phyloP scores from a whole-genome alignment of 2,113 vertebrate species.

The Aramus guarauna region DNA sequence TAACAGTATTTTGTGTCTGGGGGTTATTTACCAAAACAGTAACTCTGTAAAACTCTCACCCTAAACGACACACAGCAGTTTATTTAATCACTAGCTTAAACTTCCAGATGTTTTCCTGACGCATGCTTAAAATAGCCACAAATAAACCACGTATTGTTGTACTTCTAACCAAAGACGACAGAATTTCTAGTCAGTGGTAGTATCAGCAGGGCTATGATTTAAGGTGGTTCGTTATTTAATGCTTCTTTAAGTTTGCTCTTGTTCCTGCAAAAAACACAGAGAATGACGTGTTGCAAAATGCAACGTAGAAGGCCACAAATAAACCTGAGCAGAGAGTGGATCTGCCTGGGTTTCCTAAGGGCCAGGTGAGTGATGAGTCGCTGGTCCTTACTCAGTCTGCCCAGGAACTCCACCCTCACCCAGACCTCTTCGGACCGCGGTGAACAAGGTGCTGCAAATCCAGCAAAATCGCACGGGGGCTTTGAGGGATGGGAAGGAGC shows the following conservation, averaged over 20 bases:
- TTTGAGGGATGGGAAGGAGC: background rate
- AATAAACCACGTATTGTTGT: background rate
- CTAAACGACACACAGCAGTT: background rate
- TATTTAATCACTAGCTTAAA: background rate
- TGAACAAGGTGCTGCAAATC: background rate
- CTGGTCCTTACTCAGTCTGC: background rate
- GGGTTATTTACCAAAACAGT: background rate
- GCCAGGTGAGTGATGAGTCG: background rate
- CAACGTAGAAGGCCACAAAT: background rate
- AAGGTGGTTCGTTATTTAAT: background rate
- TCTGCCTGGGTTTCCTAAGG: background rate
- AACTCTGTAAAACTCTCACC: background rate
- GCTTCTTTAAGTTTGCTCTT: background rate
- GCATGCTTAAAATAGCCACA: background rate
- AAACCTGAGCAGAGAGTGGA: background rate
- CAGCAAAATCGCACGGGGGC: background rate
- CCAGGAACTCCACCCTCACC: background rate
- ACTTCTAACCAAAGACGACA: background rate
- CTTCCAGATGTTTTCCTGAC: background rate
- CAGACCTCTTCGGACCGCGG: background rate
- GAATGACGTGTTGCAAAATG: background rate
- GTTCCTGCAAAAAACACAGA: background rate
- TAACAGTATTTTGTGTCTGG: background rate
- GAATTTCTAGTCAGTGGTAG: background rate
- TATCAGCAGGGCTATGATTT: background rate